Evolutionary conservation across 2,797 vertebrate species (phyloP).

Genomic region (Cheirogaleus major): DNA sequence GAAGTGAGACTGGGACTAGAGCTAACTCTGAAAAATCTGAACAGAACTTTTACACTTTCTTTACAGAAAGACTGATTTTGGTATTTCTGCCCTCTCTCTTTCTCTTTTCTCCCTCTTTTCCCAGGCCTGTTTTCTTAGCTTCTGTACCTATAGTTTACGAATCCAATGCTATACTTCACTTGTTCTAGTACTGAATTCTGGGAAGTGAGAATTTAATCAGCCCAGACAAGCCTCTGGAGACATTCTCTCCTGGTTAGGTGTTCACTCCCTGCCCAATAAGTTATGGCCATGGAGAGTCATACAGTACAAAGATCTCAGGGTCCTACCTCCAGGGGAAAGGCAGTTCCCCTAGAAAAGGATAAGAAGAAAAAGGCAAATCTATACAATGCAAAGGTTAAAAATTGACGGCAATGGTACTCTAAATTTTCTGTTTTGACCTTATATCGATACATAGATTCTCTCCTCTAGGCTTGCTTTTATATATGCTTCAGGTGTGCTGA

Average conservation of each 20-base stretch:
- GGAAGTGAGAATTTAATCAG: neutral
- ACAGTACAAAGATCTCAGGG: neutral
- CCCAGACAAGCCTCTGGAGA: neutral
- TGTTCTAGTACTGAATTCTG: neutral
- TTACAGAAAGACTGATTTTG: neutral
- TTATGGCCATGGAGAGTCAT: neutral
- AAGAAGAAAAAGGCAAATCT: neutral
- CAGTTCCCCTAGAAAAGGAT: neutral
- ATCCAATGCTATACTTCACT: neutral
- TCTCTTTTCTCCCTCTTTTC: rapidly evolving
- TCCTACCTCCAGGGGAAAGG: neutral
- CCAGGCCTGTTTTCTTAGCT: neutral
- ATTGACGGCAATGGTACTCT: neutral
- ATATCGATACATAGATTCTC: neutral
- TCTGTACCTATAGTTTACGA: neutral
- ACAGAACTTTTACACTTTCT: neutral
- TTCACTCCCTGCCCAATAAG: neutral
- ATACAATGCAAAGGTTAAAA: neutral
- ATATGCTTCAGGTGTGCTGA: neutral
- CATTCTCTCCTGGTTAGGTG: neutral
- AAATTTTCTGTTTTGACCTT: neutral
- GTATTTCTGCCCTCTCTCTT: rapidly evolving
- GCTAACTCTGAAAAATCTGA: neutral
- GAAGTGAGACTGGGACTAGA: neutral
- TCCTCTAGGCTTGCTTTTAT: neutral